Evolutionary conservation across 2,888 invertebrate genomes (phyloP).

Genomic region (Platerodrilus igneus): DNA sequence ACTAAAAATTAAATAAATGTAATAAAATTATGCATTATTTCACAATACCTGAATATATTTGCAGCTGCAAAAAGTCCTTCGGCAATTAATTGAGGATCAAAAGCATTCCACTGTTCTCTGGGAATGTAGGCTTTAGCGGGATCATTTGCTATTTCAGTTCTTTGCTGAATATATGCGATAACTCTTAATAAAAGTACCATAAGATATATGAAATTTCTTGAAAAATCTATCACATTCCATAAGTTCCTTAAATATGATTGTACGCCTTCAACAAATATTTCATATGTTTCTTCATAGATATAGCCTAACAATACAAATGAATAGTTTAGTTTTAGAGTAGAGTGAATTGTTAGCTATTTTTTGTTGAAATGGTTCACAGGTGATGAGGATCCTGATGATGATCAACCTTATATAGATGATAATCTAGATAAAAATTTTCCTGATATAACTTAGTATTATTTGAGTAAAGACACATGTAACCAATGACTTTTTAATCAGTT

Average conservation of each 20-base stretch:
- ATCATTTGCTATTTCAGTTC: constrained; percentile 62
- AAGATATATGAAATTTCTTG: constrained; percentile 81
- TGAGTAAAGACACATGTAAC: too few species aligned
- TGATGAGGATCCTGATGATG: too few species aligned
- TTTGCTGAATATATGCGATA: constrained; percentile 73
- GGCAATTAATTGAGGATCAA: constrained; percentile 89
- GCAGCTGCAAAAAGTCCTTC: constrained; percentile 93
- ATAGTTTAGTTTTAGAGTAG: background rate
- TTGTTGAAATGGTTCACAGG: too few species aligned
- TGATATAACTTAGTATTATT: too few species aligned
- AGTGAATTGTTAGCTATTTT: too few species aligned
- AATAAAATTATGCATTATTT: constrained; percentile 12
- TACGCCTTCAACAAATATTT: constrained; percentile 85
- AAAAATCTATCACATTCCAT: constrained; percentile 97
- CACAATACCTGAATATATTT: constrained; percentile 86
- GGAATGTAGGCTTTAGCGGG: constrained; percentile 69
- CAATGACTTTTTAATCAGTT: too few species aligned
- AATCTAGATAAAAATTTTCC: too few species aligned
- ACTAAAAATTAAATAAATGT: constrained; percentile 49
- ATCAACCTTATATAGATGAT: too few species aligned
- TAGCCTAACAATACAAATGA: constrained; percentile 56
- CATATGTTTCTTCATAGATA: constrained; percentile 88
- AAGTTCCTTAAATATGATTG: constrained; percentile 82
- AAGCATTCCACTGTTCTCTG: constrained; percentile 85
- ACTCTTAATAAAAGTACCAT: constrained; percentile 63